These are phyloP conservation scores for Molanna angustata DNA, from an alignment of 2,888 invertebrate genomes.

Conservation along the genomic window DNA sequence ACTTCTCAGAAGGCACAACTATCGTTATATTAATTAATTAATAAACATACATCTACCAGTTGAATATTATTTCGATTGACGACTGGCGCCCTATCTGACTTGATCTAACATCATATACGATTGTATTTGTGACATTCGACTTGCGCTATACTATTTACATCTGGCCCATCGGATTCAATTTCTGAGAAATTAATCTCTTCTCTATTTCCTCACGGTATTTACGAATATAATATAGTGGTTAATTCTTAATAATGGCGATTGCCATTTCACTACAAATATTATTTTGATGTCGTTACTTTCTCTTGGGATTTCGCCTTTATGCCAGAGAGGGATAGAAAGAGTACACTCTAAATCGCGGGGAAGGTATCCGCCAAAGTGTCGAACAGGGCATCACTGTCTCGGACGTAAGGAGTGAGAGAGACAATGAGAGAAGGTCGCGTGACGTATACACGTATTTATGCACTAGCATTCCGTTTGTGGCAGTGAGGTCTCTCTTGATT, in stretches of 20 bases:
- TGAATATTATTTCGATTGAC: constrained; percentile 16
- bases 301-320: constrained; percentile 27
- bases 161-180: no score
- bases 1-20: background rate
- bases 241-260: constrained; percentile 22
- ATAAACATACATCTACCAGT: constrained; percentile 22
- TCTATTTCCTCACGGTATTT: no score
- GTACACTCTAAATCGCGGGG: constrained; percentile 11
- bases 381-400: constrained; percentile 13
- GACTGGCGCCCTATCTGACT: background rate
- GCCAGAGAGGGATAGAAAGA: constrained; percentile 20
- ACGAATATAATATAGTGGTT: no score
- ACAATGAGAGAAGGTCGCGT: constrained; percentile 25
- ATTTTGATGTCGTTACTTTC: constrained; percentile 29
- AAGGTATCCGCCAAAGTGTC: constrained; percentile 23
- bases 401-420: constrained; percentile 10
- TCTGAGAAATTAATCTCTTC: no score
- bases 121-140: constrained; percentile 14
- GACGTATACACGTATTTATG: constrained; percentile 26
- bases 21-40: background rate
- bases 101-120: constrained; percentile 1
- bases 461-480: constrained; percentile 24
- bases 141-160: background rate
- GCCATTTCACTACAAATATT: constrained; percentile 26
- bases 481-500: no score